Evolutionary conservation across 2,888 invertebrate species (phyloP).

Genomic region (Zhuqinia jingwanae): DNA sequence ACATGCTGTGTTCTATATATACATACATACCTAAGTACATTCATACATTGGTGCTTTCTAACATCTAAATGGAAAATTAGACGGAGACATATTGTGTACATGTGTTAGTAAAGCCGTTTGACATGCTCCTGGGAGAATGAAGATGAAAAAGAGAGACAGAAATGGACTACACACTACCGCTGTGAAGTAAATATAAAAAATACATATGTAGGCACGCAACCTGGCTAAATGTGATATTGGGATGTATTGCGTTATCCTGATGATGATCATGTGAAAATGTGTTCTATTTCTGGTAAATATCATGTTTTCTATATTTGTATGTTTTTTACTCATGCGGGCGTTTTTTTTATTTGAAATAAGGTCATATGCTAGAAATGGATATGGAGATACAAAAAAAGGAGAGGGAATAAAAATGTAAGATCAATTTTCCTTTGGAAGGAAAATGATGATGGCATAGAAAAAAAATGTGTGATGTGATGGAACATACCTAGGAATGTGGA

Average conservation of each 20-base stretch:
- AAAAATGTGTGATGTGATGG: constrained; percentile 12
- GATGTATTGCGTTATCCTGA: background rate
- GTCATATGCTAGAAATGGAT: background rate
- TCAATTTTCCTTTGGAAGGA: background rate
- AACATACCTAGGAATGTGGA: too few species aligned
- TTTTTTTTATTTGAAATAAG: background rate
- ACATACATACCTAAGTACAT: too few species aligned
- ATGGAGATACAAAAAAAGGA: background rate
- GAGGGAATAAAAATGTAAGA: too few species aligned
- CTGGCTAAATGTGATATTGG: constrained; percentile 8
- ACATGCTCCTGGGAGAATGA: constrained; percentile 21
- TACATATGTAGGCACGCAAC: constrained; percentile 21
- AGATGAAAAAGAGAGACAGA: background rate
- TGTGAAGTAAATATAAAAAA: constrained; percentile 21
- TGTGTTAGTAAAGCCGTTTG: constrained; percentile 44
- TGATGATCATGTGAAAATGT: constrained; percentile 31
- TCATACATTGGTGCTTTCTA: too few species aligned
- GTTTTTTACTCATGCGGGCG: background rate
- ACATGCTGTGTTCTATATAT: background rate
- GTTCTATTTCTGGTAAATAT: constrained; percentile 18
- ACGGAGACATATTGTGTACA: constrained; percentile 53
- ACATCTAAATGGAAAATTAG: constrained; percentile 17
- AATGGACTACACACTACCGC: background rate
- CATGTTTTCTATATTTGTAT: constrained; percentile 13
- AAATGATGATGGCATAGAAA: too few species aligned